Evolutionary conservation across 2,113 vertebrate genomes (phyloP).

Genomic region (Rhynchomys soricoides): DNA sequence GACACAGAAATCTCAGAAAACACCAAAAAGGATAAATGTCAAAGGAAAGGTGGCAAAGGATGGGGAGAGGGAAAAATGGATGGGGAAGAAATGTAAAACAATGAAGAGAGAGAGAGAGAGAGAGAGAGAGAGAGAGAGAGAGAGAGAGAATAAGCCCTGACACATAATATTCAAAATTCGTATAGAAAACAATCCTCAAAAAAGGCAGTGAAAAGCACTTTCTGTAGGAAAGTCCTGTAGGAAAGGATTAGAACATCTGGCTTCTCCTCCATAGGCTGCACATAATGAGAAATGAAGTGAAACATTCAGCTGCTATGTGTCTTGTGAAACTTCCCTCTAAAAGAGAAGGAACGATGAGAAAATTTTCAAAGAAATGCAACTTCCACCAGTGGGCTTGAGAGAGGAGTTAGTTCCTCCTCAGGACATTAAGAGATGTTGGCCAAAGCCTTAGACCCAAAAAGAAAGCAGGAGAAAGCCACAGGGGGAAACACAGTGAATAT

Average conservation of each 20-base stretch:
- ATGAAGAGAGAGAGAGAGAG: background rate
- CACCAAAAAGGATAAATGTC: background rate
- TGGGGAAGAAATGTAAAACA: too few species aligned
- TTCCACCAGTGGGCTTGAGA: background rate
- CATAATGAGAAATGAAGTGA: background rate
- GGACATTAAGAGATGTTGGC: background rate
- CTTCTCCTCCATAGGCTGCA: background rate
- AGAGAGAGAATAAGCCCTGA: background rate
- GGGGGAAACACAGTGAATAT: background rate
- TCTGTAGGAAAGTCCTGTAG: too few species aligned
- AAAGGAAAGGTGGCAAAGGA: accelerated
- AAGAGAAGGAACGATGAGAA: background rate
- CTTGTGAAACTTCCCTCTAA: background rate
- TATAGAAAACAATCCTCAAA: background rate
- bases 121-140: background rate
- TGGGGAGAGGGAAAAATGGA: too few species aligned
- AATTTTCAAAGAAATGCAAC: background rate
- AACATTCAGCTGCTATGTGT: background rate
- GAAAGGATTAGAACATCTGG: background rate
- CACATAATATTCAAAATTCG: background rate
- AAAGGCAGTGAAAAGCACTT: background rate
- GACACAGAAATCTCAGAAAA: background rate
- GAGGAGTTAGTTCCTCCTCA: background rate
- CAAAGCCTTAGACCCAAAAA: background rate
- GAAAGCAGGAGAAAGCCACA: background rate